A percentile compares a stretch with the other conserved stretches of the same genome.
These are phyloP conservation scores for Abramis brama DNA, from an alignment of 2,113 vertebrate genomes.

Conservation along the genomic window DNA sequence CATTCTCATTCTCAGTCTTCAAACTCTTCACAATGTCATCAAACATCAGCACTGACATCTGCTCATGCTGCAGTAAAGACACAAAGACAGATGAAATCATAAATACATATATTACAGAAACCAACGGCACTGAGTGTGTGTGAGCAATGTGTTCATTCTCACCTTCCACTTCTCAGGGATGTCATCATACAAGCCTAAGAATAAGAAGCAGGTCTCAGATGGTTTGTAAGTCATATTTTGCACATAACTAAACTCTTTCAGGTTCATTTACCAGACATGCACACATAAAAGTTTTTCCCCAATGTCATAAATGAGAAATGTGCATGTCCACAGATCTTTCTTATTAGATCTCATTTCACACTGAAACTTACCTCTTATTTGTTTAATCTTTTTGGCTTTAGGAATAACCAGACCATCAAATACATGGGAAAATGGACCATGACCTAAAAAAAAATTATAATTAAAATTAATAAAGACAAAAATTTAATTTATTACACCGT, in stretches of 20 bases:
- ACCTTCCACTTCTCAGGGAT: neutral
- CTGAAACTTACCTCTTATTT: neutral
- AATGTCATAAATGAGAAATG: neutral
- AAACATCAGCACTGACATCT: neutral
- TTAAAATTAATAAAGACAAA: no score
- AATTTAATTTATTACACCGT: no score
- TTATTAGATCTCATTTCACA: neutral
- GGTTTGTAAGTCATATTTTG: neutral
- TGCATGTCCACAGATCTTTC: neutral
- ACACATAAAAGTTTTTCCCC: neutral
- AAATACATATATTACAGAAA: neutral
- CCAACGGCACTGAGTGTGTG: no score
- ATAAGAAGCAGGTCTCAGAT: neutral
- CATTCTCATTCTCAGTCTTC: neutral
- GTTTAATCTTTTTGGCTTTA: neutral
- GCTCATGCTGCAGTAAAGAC: neutral
- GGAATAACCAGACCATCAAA: conserved; percentile 7
- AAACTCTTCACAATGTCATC: neutral
- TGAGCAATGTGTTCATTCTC: neutral
- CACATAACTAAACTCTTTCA: neutral
- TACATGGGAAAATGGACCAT: no score
- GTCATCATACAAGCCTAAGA: neutral
- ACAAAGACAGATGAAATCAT: neutral
- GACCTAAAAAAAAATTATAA: no score
- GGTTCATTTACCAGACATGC: neutral